Evolutionary conservation across 2,797 vertebrate genomes (phyloP).

Genomic region (Crenuchus spilurus): DNA sequence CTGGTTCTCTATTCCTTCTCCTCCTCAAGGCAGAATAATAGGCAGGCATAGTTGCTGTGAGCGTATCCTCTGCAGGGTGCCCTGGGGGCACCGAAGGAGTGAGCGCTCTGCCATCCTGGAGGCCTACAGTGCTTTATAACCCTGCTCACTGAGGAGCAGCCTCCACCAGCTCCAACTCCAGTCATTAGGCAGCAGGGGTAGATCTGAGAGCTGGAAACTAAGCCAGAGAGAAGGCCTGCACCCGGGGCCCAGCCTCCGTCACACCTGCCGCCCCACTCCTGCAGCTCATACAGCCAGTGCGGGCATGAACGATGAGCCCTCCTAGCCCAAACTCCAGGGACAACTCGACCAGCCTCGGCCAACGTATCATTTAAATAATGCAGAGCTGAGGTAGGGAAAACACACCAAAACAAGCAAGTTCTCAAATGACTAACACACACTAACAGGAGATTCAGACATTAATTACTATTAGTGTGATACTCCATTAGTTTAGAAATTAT

Average conservation of each 20-base stretch:
- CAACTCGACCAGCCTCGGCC: conserved; percentile 57
- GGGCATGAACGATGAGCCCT: conserved; percentile 74
- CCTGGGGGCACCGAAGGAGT: conserved; percentile 69
- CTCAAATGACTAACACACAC: conserved; percentile 22
- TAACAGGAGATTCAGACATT: not conserved
- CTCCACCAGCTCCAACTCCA: conserved; percentile 64
- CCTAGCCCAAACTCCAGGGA: conserved; percentile 72
- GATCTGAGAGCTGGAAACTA: conserved; percentile 58
- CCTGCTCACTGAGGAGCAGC: conserved; percentile 71
- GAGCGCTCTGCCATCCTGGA: conserved; percentile 80
- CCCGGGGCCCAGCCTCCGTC: conserved; percentile 56
- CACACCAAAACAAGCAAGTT: conserved; percentile 26
- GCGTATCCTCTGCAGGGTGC: conserved; percentile 71
- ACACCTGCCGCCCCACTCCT: conserved; percentile 64
- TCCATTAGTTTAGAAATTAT: too few relatives aligned
- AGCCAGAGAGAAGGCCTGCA: conserved; percentile 71
- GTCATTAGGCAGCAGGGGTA: conserved; percentile 76
- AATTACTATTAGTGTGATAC: not conserved
- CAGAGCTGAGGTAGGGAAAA: conserved; percentile 55
- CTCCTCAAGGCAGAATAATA: conserved; percentile 28
- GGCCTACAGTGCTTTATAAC: conserved; percentile 82
- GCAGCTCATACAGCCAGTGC: conserved; percentile 55
- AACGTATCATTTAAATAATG: conserved; percentile 78
- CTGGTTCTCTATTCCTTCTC: not conserved
- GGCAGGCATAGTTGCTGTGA: conserved; percentile 76